Evolutionary conservation across 2,113 vertebrate genomes (phyloP).

Genomic region (Zapornia atra): DNA sequence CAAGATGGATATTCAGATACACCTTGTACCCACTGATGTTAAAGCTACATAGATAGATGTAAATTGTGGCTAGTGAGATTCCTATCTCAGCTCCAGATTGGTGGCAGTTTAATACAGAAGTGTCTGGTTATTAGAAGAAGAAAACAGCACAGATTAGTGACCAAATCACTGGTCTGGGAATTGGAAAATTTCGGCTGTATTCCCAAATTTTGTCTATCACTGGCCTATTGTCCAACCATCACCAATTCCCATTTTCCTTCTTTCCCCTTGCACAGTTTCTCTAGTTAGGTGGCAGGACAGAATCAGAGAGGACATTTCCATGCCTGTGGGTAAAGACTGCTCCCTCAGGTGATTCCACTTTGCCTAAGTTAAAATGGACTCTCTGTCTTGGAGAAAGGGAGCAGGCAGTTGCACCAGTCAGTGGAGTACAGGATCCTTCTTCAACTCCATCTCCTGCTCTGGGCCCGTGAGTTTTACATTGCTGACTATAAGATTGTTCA

Average conservation of each 20-base stretch:
- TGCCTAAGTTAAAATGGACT: neutral
- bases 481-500: rapidly evolving
- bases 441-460: neutral
- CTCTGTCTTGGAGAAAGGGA: neutral
- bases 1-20: neutral
- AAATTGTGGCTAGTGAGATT: neutral
- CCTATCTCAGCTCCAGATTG: neutral
- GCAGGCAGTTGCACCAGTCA: neutral
- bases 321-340: neutral
- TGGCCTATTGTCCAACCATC: neutral
- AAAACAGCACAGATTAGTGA: neutral
- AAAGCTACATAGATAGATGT: neutral
- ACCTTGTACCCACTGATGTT: neutral
- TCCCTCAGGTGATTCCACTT: neutral
- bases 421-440: neutral
- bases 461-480: neutral
- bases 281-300: neutral
- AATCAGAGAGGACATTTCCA: neutral
- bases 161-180: neutral
- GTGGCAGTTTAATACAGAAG: neutral
- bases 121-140: neutral
- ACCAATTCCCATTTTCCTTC: neutral
- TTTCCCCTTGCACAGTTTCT: neutral
- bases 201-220: neutral
- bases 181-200: neutral